Evolutionary conservation across 2,888 invertebrate species (phyloP).

Genomic region (Cataglyphis livida): DNA sequence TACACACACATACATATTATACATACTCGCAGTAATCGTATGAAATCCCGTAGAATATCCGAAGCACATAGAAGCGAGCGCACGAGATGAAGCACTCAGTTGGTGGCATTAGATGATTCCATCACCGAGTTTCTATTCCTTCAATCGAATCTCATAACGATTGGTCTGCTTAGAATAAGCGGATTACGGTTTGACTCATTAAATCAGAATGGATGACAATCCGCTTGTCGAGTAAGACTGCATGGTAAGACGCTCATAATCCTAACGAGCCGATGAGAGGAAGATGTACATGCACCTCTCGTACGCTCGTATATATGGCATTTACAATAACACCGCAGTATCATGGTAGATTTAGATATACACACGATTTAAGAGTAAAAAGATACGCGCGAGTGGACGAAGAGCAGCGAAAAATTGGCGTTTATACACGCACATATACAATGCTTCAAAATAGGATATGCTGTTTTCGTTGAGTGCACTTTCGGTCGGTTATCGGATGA

Average conservation of each 20-base stretch:
- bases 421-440: constrained; percentile 52
- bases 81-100: constrained; percentile 28
- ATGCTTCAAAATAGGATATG: constrained; percentile 66
- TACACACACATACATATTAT: constrained; percentile 7
- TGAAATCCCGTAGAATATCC: constrained; percentile 68
- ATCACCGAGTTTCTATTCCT: constrained; percentile 3
- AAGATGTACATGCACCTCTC: constrained; percentile 16
- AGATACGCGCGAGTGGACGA: constrained; percentile 50
- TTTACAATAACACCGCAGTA: constrained; percentile 64
- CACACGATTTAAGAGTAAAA: constrained; percentile 65
- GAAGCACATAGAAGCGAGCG: constrained; percentile 61
- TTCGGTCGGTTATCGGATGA: constrained; percentile 60
- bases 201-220: neutral
- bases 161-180: constrained; percentile 24
- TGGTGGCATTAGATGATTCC: neutral
- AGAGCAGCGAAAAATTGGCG: constrained; percentile 12
- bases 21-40: constrained; percentile 66
- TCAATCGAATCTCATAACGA: constrained; percentile 24
- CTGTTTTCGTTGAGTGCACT: constrained; percentile 64
- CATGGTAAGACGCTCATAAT: neutral
- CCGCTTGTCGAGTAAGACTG: neutral
- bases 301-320: constrained; percentile 61
- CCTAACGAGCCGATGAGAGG: neutral
- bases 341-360: constrained; percentile 68
- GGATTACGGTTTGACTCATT: constrained; percentile 5